Conservation (phyloP, 2,888 invertebrate species). For the Dolichomitus sp. region DNA sequence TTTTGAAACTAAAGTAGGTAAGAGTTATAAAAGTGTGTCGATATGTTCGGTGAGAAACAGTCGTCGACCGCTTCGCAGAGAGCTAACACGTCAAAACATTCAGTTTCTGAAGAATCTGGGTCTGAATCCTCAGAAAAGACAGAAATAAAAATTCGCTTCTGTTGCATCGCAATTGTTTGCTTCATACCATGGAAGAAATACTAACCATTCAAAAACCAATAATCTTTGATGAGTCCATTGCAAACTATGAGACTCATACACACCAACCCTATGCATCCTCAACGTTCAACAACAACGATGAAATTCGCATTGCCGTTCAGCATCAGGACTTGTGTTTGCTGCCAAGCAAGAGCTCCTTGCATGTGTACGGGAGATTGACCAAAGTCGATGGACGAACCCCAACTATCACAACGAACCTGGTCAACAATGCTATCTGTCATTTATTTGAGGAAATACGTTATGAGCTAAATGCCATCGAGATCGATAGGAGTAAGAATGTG, state of each 20-base stretch:
- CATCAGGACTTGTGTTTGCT: too few species aligned
- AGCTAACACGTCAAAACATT: conserved; percentile 11
- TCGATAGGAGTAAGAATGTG: background rate
- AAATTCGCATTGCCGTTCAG: too few species aligned
- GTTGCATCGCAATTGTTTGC: background rate
- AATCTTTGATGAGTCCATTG: background rate
- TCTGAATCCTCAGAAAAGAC: background rate
- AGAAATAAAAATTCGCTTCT: background rate
- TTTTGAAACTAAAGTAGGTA: background rate
- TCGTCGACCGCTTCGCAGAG: background rate
- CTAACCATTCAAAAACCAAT: background rate
- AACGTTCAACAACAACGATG: background rate
- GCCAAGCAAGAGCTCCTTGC: too few species aligned
- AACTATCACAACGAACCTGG: too few species aligned
- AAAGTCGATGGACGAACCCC: too few species aligned
- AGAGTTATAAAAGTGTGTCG: background rate
- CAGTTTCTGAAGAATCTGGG: background rate
- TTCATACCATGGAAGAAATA: background rate
- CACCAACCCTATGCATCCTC: background rate
- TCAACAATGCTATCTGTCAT: too few species aligned
- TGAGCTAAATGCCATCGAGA: background rate
- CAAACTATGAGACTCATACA: background rate
- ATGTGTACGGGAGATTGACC: background rate
- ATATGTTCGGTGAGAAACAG: background rate
- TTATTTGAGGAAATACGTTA: too few species aligned